These are phyloP conservation scores for Onychostoma macrolepis DNA, from an alignment of 2,113 vertebrate species.

Conservation along the genomic window DNA sequence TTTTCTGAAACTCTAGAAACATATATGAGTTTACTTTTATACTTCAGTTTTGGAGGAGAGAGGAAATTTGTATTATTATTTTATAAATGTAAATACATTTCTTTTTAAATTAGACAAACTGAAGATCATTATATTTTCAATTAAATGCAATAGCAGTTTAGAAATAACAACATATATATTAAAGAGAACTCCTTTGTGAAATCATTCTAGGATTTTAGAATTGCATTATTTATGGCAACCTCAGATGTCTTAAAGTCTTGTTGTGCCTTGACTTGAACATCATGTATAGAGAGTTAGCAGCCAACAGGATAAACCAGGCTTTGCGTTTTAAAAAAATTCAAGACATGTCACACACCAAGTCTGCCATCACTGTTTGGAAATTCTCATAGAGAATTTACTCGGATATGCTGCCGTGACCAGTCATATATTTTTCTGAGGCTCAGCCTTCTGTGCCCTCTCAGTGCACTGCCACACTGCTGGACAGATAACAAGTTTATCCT, in stretches of 20 bases:
- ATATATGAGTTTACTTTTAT: not conserved
- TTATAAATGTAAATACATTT: not conserved
- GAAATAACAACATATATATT: not conserved
- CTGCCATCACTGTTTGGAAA: not conserved
- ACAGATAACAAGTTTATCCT: slow-evolving; percentile 48
- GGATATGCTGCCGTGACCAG: not conserved
- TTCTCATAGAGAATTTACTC: not conserved
- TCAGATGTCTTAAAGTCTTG: not conserved
- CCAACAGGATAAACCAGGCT: not conserved
- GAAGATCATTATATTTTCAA: not conserved
- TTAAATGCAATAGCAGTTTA: not conserved
- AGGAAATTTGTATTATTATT: not conserved
- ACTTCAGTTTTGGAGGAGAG: not conserved
- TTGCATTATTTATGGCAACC: not conserved
- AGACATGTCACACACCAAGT: not conserved
- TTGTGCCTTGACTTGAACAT: not conserved
- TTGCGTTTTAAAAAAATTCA: not conserved
- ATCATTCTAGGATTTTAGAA: not conserved
- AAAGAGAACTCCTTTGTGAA: not conserved
- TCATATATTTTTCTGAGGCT: not conserved
- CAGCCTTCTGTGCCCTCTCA: slow-evolving; percentile 1
- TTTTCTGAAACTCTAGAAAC: not conserved
- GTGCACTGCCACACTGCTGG: slow-evolving; percentile 25
- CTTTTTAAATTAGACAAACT: not conserved
- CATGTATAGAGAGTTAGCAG: not conserved